Base-by-base conservation (phyloP, 2,888 invertebrate species). In the Auanema freiburgensis region DNA sequence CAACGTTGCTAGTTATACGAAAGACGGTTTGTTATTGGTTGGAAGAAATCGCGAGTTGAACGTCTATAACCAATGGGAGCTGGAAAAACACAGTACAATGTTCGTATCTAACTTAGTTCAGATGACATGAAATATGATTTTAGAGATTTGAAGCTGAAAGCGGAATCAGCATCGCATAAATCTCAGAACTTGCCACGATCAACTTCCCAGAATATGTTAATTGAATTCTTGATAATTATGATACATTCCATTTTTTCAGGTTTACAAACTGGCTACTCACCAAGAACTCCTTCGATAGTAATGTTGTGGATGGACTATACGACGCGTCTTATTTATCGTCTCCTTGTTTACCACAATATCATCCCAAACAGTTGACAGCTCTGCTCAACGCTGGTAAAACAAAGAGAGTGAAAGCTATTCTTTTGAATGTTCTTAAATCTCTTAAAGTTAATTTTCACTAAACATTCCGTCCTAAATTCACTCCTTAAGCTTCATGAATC, bases 11-110 rank as follows among this genome's bases (percentile, higher is more conserved):
- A 94, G 94, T 1, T 99, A 98, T 97, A 95, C 97, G 0, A 88
- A 98, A 24, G 97, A 97, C 83, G 97, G 97, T 0, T 93, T 98
- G 72, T 86, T 98, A 1, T 93, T 99, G 0, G 95, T 98, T 1
- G 98, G 97, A 1, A 96, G 98, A 96, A 95, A 97, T 84, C 96
- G 95, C 2, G 98, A 98, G 85, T 96, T 98, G 94, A 95, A 97
- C 82, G 95, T 98, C 0, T 98, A 96, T 84, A 94, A 95, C 0
- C 98, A 98, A 83, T 76, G 81, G 81, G 80, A 81, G 61, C 66
- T 80, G 53, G 44, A 52, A 44, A 59, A 33, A 6, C 6, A 25
- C 24, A 44, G 54, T 41, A 23, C 46, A 25, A 61, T 50, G 44
- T 53, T 25, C 11, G 53, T 2, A 10, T 16, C 8, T 33, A 33